A percentile compares a stretch with the other conserved stretches of the same genome.
These are phyloP conservation scores for Corythornis madagascariensis DNA, from an alignment of 2,113 vertebrate species.

Conservation along the genomic window DNA sequence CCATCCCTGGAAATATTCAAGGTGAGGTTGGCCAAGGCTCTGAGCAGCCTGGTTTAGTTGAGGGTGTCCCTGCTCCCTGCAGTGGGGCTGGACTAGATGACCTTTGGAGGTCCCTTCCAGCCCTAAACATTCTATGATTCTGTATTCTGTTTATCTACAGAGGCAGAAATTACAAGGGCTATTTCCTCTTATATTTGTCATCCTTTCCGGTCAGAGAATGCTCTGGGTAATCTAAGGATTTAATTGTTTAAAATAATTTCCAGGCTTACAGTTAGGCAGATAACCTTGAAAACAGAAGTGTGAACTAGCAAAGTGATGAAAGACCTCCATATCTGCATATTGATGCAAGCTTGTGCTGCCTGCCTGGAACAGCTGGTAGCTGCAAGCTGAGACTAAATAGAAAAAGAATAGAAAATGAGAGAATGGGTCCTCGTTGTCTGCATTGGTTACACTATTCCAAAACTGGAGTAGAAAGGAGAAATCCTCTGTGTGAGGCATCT, in stretches of 20 bases:
- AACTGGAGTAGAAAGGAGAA: neutral
- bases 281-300: constrained; percentile 24
- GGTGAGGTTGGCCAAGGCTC: no score
- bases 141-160: neutral
- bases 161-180: neutral
- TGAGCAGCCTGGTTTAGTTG: no score
- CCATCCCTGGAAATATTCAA: no score
- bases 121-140: no score
- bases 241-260: neutral
- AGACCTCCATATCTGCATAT: neutral
- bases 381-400: neutral
- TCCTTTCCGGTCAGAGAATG: neutral
- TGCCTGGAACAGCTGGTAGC: neutral
- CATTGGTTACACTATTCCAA: neutral
- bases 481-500: neutral
- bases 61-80: no score
- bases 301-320: neutral
- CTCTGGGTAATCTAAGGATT: neutral
- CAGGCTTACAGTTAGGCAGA: neutral
- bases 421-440: neutral
- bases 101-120: no score
- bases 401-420: neutral
- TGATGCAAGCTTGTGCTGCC: neutral
- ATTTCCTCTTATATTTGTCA: neutral
- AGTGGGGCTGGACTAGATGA: no score